Percentiles rank a stretch among this genome's conserved stretches.
Conservation (phyloP, 2,113 vertebrate genomes). For the Amazona guildingii region DNA sequence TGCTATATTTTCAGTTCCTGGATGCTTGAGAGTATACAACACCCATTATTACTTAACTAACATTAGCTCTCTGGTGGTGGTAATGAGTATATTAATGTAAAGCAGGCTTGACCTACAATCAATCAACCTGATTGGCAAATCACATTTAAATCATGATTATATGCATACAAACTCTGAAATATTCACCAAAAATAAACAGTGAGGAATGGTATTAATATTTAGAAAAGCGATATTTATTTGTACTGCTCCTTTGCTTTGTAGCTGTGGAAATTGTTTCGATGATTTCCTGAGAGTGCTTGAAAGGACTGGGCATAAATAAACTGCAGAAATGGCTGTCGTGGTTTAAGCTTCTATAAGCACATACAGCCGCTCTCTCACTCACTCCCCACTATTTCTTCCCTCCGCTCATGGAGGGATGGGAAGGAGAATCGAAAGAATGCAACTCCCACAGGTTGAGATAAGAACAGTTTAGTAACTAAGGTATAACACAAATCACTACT, state of each 20-base stretch:
- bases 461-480: too few species aligned
- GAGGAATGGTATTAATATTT: neutral
- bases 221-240: neutral
- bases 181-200: neutral
- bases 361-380: too few species aligned
- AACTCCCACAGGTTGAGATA: too few species aligned
- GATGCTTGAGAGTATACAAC: neutral
- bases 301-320: neutral
- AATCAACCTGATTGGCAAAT: neutral
- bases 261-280: neutral
- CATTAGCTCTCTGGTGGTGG: neutral
- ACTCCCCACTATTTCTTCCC: too few species aligned
- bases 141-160: neutral
- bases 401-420: too few species aligned
- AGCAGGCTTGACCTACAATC: neutral
- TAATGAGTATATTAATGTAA: neutral
- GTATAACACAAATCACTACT: too few species aligned
- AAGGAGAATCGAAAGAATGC: too few species aligned
- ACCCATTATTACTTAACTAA: conserved; percentile 4
- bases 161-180: neutral
- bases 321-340: neutral
- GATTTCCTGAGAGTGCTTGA: neutral
- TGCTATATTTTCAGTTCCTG: neutral
- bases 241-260: neutral
- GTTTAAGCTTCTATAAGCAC: too few species aligned